Percentiles rank a stretch among this genome's conserved stretches.
Evolutionary conservation across 2,888 invertebrate genomes (phyloP).

Genomic region (Cordilura impudica): DNA sequence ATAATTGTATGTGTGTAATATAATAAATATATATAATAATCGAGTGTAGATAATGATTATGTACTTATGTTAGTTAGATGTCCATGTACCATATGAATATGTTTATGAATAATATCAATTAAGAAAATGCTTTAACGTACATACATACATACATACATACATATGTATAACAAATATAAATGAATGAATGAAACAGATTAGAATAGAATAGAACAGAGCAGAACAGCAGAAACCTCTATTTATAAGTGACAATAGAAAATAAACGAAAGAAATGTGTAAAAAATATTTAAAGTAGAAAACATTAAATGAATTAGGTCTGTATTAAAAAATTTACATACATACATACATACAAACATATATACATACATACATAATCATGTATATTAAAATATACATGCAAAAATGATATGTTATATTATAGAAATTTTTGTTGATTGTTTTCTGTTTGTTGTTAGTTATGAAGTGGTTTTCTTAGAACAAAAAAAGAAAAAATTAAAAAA

Average conservation of each 20-base stretch:
- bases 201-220: constrained; percentile 8
- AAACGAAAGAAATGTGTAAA: constrained; percentile 19
- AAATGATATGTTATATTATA: too few relatives aligned
- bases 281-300: constrained; percentile 8
- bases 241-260: constrained; percentile 53
- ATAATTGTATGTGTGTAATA: constrained; percentile 25
- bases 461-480: constrained; percentile 34
- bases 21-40: background rate
- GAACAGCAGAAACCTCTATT: constrained; percentile 28
- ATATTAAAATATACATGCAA: background rate
- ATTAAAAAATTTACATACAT: background rate
- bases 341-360: background rate
- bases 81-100: constrained; percentile 35
- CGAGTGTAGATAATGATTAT: constrained; percentile 53
- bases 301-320: background rate
- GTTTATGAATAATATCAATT: background rate
- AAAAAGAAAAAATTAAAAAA: constrained; percentile 8
- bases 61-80: constrained; percentile 49
- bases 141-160: too few relatives aligned
- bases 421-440: constrained; percentile 32
- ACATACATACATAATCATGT: background rate
- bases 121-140: constrained; percentile 48
- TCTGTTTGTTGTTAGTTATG: constrained; percentile 45
- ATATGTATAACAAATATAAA: background rate
- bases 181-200: constrained; percentile 3